Evolutionary conservation across 2,113 vertebrate genomes (phyloP).

Genomic region (Benthochromis sp.): DNA sequence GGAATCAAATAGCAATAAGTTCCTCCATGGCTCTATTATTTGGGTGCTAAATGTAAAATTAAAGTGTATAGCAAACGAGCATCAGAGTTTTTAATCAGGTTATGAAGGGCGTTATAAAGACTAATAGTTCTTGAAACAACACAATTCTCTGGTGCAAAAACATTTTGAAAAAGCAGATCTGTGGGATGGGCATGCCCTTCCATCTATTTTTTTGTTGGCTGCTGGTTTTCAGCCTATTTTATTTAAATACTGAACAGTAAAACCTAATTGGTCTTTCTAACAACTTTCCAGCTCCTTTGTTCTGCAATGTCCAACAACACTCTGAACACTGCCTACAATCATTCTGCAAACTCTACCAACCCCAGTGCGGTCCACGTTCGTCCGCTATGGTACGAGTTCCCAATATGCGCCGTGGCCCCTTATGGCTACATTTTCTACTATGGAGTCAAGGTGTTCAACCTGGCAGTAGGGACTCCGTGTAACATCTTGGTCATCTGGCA

Average conservation of each 20-base stretch:
- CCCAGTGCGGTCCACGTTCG: background rate
- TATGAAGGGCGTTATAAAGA: background rate
- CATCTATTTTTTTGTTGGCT: background rate
- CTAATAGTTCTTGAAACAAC: background rate
- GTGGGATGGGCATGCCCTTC: accelerated
- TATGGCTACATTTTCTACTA: conserved; percentile 68
- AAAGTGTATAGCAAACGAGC: background rate
- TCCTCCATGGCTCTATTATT: background rate
- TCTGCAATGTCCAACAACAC: conserved; percentile 30
- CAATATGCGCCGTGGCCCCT: conserved; percentile 34
- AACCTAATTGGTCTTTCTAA: background rate
- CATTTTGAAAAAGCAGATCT: background rate
- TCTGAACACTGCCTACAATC: background rate
- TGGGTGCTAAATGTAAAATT: background rate
- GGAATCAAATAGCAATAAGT: background rate
- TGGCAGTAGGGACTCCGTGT: conserved; percentile 57
- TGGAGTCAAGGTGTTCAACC: conserved; percentile 65
- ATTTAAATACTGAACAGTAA: background rate
- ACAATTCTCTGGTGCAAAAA: background rate
- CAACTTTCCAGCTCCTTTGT: background rate
- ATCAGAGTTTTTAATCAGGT: background rate
- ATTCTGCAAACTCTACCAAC: conserved; percentile 3
- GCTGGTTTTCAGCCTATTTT: background rate
- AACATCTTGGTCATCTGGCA: conserved; percentile 69
- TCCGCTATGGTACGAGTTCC: conserved; percentile 59